A percentile compares a stretch with the other conserved stretches of the same genome.
Evolutionary conservation across 2,113 vertebrate genomes (phyloP).

Genomic region (Ailuropoda melanoleuca): DNA sequence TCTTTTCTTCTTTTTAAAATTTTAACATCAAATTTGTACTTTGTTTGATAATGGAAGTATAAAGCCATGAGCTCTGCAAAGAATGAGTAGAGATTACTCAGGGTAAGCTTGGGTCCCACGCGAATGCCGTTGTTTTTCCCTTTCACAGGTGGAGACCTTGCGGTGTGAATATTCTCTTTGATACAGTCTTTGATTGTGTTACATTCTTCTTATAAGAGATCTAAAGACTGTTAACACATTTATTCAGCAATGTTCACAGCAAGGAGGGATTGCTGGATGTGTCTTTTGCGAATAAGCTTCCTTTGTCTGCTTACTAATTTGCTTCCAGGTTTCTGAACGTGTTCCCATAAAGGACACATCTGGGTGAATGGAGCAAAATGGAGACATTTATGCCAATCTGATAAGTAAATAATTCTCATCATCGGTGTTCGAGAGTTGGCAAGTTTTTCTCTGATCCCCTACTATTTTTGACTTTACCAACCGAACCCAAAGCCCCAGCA

Average conservation of each 20-base stretch:
- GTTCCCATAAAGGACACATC: background rate
- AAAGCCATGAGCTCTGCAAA: background rate
- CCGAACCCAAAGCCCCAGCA: background rate
- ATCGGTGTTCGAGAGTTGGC: background rate
- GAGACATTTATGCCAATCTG: background rate
- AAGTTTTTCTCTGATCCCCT: background rate
- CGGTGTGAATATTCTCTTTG: background rate
- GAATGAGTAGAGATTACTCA: background rate
- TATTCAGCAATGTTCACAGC: background rate
- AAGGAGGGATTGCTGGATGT: background rate
- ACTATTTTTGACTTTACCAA: background rate
- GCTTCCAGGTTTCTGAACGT: background rate
- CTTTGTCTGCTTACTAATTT: background rate
- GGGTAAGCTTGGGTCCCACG: background rate
- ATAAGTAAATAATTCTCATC: background rate
- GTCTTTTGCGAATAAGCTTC: background rate
- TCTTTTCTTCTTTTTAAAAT: conserved; percentile 5
- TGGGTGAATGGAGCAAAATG: background rate
- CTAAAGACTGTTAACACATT: background rate
- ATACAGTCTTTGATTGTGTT: background rate
- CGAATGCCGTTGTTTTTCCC: background rate
- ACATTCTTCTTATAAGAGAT: background rate
- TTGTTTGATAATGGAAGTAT: background rate
- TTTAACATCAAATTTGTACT: background rate
- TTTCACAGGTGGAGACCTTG: background rate